Conservation (phyloP, 2,888 invertebrate genomes). For the Cryptosula pallasiana region DNA sequence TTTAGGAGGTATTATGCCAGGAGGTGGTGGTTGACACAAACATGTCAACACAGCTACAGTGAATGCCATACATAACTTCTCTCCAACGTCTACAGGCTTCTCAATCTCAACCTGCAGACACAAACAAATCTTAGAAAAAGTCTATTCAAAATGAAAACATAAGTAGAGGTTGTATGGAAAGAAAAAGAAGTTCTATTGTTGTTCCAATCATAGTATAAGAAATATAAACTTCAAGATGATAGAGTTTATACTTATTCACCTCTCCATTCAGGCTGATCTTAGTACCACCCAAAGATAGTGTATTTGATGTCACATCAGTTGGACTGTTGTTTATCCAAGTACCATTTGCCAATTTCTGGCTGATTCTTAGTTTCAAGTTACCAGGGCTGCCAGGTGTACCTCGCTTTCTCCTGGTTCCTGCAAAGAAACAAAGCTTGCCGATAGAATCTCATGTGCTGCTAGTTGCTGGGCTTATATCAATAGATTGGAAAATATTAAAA, state of each 20-base stretch:
- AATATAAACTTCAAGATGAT: too few relatives aligned
- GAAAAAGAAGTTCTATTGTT: too few relatives aligned
- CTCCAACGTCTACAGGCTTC: constrained; percentile 46
- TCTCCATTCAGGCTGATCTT: constrained; percentile 27
- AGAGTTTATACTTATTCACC: too few relatives aligned
- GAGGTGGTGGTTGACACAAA: constrained; percentile 55
- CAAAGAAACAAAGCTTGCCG: neutral
- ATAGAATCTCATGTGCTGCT: too few relatives aligned
- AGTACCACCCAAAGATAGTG: constrained; percentile 12
- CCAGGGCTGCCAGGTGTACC: constrained; percentile 18
- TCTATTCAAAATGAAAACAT: too few relatives aligned
- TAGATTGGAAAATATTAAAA: too few relatives aligned
- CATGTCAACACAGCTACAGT: constrained; percentile 55
- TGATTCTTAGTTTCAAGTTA: neutral
- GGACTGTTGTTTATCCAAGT: neutral
- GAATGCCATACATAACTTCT: constrained; percentile 55
- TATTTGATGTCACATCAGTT: neutral
- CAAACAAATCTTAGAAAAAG: too few relatives aligned
- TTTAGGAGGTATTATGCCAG: neutral
- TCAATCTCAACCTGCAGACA: constrained; percentile 5
- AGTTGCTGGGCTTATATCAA: too few relatives aligned
- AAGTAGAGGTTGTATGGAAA: too few relatives aligned
- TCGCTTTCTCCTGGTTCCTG: neutral
- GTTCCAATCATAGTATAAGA: too few relatives aligned
- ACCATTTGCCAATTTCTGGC: neutral